Percentiles rank a stretch among this genome's conserved stretches.
phyloP scores from a whole-genome alignment of 2,888 invertebrate genomes.

The Scelioninae gen. 2 region DNA sequence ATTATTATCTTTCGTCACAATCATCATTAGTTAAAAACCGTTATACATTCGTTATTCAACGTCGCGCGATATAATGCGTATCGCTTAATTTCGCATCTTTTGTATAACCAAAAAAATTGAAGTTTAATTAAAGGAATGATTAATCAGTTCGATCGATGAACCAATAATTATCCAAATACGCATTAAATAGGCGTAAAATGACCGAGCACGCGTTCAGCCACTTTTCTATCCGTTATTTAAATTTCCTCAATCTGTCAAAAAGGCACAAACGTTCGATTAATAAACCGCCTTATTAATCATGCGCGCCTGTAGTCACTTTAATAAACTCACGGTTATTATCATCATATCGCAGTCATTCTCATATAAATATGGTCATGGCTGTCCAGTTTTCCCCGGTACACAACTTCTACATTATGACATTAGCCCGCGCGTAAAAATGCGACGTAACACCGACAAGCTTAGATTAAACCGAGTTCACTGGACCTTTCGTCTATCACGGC shows the following conservation, averaged over 20 bases:
- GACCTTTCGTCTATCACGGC: conserved; percentile 48
- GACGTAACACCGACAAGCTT: conserved; percentile 38
- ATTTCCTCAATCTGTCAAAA: conserved; percentile 33
- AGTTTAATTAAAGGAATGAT: no score
- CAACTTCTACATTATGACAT: conserved; percentile 55
- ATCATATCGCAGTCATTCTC: conserved; percentile 46
- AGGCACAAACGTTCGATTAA: conserved; percentile 37
- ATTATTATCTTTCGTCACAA: no score
- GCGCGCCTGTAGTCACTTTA: conserved; percentile 35
- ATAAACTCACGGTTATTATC: conserved; percentile 51
- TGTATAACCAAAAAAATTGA: no score
- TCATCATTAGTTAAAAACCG: no score
- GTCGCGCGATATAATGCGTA: no score
- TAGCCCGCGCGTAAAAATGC: conserved; percentile 41
- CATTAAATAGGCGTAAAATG: conserved; percentile 8
- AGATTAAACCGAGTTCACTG: conserved; percentile 49
- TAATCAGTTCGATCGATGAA: conserved; percentile 2
- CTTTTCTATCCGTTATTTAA: conserved; percentile 27
- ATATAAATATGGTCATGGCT: conserved; percentile 55
- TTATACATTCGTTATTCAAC: no score
- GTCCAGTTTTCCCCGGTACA: conserved; percentile 55
- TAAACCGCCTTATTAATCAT: conserved; percentile 45
- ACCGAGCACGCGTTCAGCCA: not conserved
- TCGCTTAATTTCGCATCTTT: no score
- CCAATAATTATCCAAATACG: conserved; percentile 4